A percentile compares a stretch with the other conserved stretches of the same genome.
These are phyloP conservation scores for Zelostemma sp. DNA, from an alignment of 1,140 invertebrate genomes.

Conservation along the genomic window DNA sequence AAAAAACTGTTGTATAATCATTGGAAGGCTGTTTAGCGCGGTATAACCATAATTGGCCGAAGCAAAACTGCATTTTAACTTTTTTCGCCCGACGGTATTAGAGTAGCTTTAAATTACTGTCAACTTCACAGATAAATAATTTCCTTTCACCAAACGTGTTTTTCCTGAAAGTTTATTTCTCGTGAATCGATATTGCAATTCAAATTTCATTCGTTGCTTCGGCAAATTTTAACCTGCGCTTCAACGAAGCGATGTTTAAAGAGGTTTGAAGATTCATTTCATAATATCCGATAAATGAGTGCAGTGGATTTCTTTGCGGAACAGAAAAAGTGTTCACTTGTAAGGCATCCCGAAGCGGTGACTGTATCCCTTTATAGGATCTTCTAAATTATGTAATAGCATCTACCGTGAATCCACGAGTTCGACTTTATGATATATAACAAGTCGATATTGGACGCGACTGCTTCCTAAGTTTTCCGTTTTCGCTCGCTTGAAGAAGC, in stretches of 20 bases:
- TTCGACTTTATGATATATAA: conserved; percentile 26
- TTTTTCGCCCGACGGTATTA: no score
- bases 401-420: conserved; percentile 35
- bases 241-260: no score
- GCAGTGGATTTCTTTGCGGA: conserved; percentile 13
- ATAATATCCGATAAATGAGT: conserved; percentile 4
- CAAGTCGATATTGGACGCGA: conserved; percentile 16
- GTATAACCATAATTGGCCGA: no score
- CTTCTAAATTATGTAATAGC: conserved; percentile 50
- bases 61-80: no score
- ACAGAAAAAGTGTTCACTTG: conserved; percentile 37
- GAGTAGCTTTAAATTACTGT: no score
- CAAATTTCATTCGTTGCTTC: no score
- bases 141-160: no score
- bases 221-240: no score
- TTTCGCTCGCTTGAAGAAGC: conserved; percentile 14
- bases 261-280: neutral
- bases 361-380: conserved; percentile 52
- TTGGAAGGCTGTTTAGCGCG: neutral
- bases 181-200: no score
- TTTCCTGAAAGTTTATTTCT: conserved; percentile 1
- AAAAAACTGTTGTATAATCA: conserved; percentile 5
- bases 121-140: no score
- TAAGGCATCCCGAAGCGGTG: conserved; percentile 43
- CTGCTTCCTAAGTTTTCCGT: conserved; percentile 1